A percentile compares a stretch with the other conserved stretches of the same genome.
Conservation (phyloP, 2,113 vertebrate species). For the Pedetes capensis region DNA sequence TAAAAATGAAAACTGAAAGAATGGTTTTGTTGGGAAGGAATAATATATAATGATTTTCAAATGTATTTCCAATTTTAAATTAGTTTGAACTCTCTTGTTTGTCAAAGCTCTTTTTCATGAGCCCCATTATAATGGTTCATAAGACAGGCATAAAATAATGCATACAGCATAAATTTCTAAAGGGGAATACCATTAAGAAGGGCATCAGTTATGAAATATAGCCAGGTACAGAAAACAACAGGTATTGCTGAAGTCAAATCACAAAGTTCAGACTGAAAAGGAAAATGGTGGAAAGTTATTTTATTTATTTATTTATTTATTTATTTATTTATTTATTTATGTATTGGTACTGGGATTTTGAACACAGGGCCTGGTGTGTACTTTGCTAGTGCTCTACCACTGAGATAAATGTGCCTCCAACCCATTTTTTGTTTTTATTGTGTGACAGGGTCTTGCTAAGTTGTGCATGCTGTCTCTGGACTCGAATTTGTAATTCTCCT, state of each 20-base stretch:
- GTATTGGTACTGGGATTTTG: too few species aligned
- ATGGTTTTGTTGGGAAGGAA: neutral
- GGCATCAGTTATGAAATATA: neutral
- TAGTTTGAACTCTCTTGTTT: neutral
- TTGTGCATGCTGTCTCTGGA: too few species aligned
- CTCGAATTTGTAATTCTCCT: too few species aligned
- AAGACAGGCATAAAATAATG: neutral
- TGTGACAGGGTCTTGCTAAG: too few species aligned
- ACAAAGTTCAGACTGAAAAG: neutral
- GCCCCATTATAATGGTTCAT: neutral
- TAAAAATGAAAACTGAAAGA: neutral
- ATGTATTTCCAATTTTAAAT: neutral
- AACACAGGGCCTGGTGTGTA: too few species aligned
- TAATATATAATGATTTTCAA: neutral
- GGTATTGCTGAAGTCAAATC: neutral
- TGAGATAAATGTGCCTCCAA: too few species aligned
- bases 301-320: too few species aligned
- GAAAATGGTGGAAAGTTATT: neutral
- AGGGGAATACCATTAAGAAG: neutral
- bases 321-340: too few species aligned
- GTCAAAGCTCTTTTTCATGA: neutral
- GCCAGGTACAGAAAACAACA: neutral
- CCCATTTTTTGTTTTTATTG: too few species aligned
- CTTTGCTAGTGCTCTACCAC: too few species aligned
- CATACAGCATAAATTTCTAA: neutral